Percentiles rank a stretch among this genome's conserved stretches.
Conservation (phyloP, 2,888 invertebrate genomes). For the Microctonus hyperodae region DNA sequence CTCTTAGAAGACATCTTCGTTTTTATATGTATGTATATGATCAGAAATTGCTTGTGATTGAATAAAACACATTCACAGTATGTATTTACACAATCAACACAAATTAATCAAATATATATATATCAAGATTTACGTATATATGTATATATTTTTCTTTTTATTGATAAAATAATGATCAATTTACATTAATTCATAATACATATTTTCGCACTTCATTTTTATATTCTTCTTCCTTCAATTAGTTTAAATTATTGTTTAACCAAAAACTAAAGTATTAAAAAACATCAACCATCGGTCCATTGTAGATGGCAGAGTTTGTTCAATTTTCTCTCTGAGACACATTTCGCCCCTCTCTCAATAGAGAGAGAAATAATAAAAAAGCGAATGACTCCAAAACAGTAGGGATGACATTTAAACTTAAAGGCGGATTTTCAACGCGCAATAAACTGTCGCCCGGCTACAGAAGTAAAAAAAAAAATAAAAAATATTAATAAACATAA, state of each 20-base stretch:
- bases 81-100: slow-evolving; percentile 47
- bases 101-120: slow-evolving; percentile 56
- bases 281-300: slow-evolving; percentile 54
- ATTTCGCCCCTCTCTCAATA: too few species aligned
- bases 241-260: slow-evolving; percentile 24
- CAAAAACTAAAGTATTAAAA: slow-evolving; percentile 43
- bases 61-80: slow-evolving; percentile 46
- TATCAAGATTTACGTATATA: slow-evolving; percentile 51
- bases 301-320: slow-evolving; percentile 48
- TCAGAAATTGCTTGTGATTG: slow-evolving; percentile 41
- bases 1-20: slow-evolving; percentile 63
- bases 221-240: slow-evolving; percentile 9
- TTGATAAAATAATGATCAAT: slow-evolving; percentile 12
- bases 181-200: slow-evolving; percentile 2
- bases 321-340: neutral
- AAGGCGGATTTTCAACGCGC: neutral
- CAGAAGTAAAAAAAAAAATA: neutral
- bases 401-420: neutral
- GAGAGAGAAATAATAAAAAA: neutral
- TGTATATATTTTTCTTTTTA: slow-evolving; percentile 46
- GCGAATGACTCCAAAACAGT: neutral
- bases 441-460: too few species aligned
- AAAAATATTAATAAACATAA: neutral
- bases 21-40: slow-evolving; percentile 42
- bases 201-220: slow-evolving; percentile 11